phyloP scores from a whole-genome alignment of 2,113 vertebrate species.

The Hiodon alosoides region DNA sequence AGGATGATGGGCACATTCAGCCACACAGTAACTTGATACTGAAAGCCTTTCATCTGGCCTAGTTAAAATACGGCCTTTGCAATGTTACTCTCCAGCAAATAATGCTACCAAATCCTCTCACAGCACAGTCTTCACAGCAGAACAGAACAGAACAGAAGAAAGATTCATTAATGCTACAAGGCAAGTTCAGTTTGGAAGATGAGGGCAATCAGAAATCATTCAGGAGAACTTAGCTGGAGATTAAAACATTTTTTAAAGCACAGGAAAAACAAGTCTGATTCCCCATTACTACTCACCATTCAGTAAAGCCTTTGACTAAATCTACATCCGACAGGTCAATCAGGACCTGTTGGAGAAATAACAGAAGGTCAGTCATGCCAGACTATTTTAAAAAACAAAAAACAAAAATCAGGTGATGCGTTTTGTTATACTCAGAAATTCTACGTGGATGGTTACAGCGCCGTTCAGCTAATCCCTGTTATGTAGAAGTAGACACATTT shows the following conservation, averaged over 20 bases:
- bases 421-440: background rate
- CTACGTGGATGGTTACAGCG: too few relatives aligned
- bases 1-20: background rate
- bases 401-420: background rate
- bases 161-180: too few relatives aligned
- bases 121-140: too few relatives aligned
- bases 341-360: slow-evolving; percentile 61
- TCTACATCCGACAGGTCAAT: slow-evolving; percentile 80
- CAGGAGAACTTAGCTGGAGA: background rate
- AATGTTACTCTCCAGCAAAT: too few relatives aligned
- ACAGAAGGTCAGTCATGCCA: background rate
- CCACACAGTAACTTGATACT: too few relatives aligned
- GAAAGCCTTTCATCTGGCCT: too few relatives aligned
- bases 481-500: too few relatives aligned
- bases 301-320: slow-evolving; percentile 70
- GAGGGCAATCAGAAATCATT: background rate
- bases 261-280: background rate
- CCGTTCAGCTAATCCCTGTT: too few relatives aligned
- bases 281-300: slow-evolving; percentile 64
- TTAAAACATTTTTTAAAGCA: background rate
- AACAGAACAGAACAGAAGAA: too few relatives aligned
- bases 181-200: too few relatives aligned
- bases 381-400: background rate
- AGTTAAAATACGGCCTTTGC: too few relatives aligned
- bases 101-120: too few relatives aligned